Evolutionary conservation across 2,888 invertebrate species (phyloP), one percentile per base, ranked within the genome.

Genomic region (Adela reaumurella): DNA sequence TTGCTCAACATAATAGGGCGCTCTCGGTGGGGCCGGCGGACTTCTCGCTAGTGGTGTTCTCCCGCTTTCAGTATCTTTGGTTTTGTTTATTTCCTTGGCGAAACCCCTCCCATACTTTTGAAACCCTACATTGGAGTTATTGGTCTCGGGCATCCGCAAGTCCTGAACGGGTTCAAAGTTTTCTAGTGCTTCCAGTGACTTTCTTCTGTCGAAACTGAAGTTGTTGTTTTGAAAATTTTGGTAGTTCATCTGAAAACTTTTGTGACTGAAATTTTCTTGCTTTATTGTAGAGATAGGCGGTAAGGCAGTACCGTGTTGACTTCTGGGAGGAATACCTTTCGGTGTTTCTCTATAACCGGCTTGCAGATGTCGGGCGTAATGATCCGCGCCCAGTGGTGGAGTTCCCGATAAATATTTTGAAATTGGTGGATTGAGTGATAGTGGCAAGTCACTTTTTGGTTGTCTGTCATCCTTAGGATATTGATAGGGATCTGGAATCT

Each of bases 251-350:
- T 43, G 53, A 46, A 65, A 67, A 47, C 61, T 53, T 55, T 71
- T 76, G 49, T 66, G 68, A n/a, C 65, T 65, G 55, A 72, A 76
- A 53, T 73, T 72, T 53, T 81, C 80, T 54, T 79, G 74, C 56
- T 81, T 81, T 53, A 81, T 80, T 2, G 79, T 79, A 5, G 79
- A 79, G 59, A 80, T 80, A 20, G 80, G 80, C 17, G 80, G 80
- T 48, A 80, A 59, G 10, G 68, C 67, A 19, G 67, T 68, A 48
- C 62, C 69, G 51, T 70, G 70, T 51, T 67, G 63, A n/a, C 63
- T 54, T 51, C 63, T 62, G 19, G 62, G 51, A 47, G 61, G 55
- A 42, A 61, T 48, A 19, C 69, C 68, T 49, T 72, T 77, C 18
- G 68, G 64, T 56, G 64, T 70, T 35, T 76, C 73, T 53, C 68